Conservation (phyloP, 64 coral and sea anemone genomes). For the Hydrozoanthus tunicans region DNA sequence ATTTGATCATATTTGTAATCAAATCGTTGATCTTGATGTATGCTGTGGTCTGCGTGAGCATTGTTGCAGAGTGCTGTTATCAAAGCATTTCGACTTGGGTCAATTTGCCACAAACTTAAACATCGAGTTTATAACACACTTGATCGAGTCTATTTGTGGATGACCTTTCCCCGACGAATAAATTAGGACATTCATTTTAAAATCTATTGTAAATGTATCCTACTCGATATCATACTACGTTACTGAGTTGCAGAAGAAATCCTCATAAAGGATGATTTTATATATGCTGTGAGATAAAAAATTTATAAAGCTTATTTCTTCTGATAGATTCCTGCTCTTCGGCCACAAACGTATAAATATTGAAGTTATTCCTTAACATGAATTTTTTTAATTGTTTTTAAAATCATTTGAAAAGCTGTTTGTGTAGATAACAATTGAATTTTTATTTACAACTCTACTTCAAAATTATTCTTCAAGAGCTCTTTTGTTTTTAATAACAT, state of each 20-base stretch:
- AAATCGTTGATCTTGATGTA: background rate
- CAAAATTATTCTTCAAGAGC: constrained; percentile 11
- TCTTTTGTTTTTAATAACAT: constrained; percentile 16
- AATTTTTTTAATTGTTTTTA: background rate
- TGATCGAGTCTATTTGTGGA: background rate
- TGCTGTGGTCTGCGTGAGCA: background rate
- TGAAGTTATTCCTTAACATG: background rate
- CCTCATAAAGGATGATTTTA: background rate
- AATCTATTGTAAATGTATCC: background rate
- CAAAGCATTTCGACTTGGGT: background rate
- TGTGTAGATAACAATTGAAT: background rate
- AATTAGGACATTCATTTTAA: background rate
- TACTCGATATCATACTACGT: background rate
- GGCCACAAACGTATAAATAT: background rate
- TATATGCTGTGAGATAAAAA: background rate
- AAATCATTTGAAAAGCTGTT: background rate
- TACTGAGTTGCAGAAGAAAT: background rate
- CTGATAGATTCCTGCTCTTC: background rate
- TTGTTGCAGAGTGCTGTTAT: too few relatives aligned
- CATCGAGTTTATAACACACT: background rate
- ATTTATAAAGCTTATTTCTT: background rate
- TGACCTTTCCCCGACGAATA: background rate
- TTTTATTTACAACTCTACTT: constrained; percentile 22
- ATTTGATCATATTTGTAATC: background rate
- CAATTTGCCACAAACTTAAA: background rate